Conservation (phyloP, 1,140 invertebrate genomes). For the Pogonomyrmex californicus region DNA sequence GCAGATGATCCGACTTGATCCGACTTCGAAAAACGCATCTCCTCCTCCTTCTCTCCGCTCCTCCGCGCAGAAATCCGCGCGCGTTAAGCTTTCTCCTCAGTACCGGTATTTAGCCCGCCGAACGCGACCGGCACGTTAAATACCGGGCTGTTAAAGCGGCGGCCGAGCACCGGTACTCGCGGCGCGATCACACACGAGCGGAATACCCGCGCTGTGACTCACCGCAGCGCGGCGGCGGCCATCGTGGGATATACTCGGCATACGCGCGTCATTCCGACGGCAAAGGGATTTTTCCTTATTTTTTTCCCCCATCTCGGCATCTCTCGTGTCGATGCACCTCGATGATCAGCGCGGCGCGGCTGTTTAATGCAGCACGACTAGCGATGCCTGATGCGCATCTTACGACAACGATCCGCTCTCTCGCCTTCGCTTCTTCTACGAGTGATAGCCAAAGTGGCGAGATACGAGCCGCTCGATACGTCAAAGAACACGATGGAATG, state of each 20-base stretch:
- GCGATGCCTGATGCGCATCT: slow-evolving; percentile 22
- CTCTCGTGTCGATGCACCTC: slow-evolving; percentile 50
- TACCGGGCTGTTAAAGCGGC: slow-evolving; percentile 56
- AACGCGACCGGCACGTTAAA: slow-evolving; percentile 65
- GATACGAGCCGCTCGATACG: neutral
- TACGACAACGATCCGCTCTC: slow-evolving; percentile 42
- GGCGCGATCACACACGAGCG: slow-evolving; percentile 36
- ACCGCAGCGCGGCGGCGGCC: slow-evolving; percentile 28
- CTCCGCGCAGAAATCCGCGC: slow-evolving; percentile 5
- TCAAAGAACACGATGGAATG: slow-evolving; percentile 24
- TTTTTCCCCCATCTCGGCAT: neutral
- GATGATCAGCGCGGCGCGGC: slow-evolving; percentile 25
- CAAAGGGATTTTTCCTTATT: neutral
- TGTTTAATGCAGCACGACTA: slow-evolving; percentile 37
- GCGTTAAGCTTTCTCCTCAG: slow-evolving; percentile 29
- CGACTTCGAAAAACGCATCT: slow-evolving; percentile 30
- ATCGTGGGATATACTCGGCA: slow-evolving; percentile 60
- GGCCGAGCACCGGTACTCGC: slow-evolving; percentile 36
- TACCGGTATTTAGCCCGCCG: slow-evolving; percentile 65
- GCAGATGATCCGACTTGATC: slow-evolving; percentile 10
- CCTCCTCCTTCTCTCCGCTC: neutral
- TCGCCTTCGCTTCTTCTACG: neutral
- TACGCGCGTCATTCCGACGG: slow-evolving; percentile 38
- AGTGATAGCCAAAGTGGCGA: slow-evolving; percentile 5
- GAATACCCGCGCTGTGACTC: slow-evolving; percentile 61